These are phyloP conservation scores for Colletes latitarsis DNA, from an alignment of 1,140 invertebrate genomes.

Conservation along the genomic window DNA sequence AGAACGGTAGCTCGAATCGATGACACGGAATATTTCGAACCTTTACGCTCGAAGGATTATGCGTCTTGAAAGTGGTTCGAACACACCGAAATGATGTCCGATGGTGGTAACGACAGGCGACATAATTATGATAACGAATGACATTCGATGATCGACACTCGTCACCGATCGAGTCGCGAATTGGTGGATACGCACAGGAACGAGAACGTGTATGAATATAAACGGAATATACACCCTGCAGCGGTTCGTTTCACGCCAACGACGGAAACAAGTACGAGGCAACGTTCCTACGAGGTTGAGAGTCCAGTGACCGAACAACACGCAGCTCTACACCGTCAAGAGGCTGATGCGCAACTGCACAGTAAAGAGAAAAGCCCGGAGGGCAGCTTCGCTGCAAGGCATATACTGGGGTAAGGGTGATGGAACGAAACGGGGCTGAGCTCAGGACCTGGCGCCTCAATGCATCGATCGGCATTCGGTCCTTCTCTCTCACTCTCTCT, in stretches of 20 bases:
- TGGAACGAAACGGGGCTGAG: slow-evolving; percentile 55
- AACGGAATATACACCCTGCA: not conserved
- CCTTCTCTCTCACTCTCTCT: slow-evolving; percentile 19
- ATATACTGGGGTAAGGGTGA: slow-evolving; percentile 48
- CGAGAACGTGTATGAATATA: not conserved
- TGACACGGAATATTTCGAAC: slow-evolving; percentile 3
- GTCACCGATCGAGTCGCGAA: too few relatives aligned
- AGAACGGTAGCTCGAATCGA: slow-evolving; percentile 37
- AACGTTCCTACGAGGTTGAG: not conserved
- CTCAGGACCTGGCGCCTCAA: slow-evolving; percentile 74
- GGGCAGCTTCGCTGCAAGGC: slow-evolving; percentile 50
- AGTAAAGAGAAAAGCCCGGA: slow-evolving; percentile 47
- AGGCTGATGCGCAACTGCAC: slow-evolving; percentile 70
- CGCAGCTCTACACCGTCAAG: slow-evolving; percentile 46
- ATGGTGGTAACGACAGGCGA: slow-evolving; percentile 49
- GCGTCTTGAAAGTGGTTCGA: slow-evolving; percentile 15
- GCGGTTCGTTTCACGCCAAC: slow-evolving; percentile 4
- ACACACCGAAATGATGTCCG: slow-evolving; percentile 52
- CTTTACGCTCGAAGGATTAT: not conserved
- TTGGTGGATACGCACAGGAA: not conserved
- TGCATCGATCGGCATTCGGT: slow-evolving; percentile 72
- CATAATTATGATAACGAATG: slow-evolving; percentile 27
- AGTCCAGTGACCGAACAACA: slow-evolving; percentile 32
- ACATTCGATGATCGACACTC: not conserved
- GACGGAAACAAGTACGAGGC: not conserved